Evolutionary conservation across 2,113 vertebrate genomes (phyloP).

Genomic region (Hyaena hyaena): DNA sequence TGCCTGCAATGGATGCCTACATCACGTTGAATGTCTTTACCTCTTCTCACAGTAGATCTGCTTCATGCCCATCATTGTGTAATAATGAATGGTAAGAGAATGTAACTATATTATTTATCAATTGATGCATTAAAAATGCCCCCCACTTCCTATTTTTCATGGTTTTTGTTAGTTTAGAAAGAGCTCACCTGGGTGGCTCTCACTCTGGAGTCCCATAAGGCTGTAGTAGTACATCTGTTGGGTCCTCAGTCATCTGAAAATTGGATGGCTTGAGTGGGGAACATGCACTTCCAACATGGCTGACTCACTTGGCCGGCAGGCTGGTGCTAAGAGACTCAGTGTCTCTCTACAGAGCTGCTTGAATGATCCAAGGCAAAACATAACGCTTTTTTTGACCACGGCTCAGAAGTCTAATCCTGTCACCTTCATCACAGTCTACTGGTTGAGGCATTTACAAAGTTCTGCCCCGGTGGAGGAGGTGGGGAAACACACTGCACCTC

Average conservation of each 20-base stretch:
- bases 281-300: not conserved
- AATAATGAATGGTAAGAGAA: not conserved
- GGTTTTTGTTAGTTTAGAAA: constrained; percentile 11
- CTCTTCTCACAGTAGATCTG: not conserved
- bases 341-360: not conserved
- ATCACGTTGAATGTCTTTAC: not conserved
- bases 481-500: not conserved
- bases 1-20: not conserved
- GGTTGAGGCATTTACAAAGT: not conserved
- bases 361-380: not conserved
- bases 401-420: not conserved
- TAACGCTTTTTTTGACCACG: not conserved
- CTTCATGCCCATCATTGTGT: not conserved
- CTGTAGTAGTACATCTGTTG: not conserved
- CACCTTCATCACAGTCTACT: not conserved
- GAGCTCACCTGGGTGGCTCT: not conserved
- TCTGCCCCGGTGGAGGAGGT: not conserved
- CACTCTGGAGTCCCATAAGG: not conserved
- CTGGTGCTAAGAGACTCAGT: not conserved
- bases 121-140: not conserved
- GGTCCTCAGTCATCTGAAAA: not conserved
- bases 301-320: not conserved
- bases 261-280: not conserved
- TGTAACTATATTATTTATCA: not conserved
- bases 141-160: not conserved